Evolutionary conservation across 2,888 invertebrate genomes (phyloP).

Genomic region (Xanthorhoe spadicearia): DNA sequence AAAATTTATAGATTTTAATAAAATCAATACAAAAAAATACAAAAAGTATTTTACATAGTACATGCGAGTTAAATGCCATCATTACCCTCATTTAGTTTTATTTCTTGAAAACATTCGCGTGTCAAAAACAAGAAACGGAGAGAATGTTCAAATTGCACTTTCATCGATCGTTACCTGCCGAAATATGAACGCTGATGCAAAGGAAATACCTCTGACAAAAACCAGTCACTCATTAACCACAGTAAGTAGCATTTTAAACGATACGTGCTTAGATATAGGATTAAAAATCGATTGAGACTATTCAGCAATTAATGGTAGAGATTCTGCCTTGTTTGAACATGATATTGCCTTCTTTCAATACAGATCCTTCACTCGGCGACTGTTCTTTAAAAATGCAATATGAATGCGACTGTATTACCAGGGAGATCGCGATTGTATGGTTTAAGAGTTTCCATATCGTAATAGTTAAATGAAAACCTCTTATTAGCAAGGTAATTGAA

Average conservation of each 20-base stretch:
- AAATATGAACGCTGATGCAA: slow-evolving; percentile 37
- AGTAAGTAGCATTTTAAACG: background rate
- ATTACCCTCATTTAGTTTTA: background rate
- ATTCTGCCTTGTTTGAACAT: slow-evolving; percentile 7
- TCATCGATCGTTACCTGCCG: slow-evolving; percentile 28
- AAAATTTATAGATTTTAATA: no score
- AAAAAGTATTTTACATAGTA: no score
- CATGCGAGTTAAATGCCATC: no score
- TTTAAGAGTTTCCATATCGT: background rate
- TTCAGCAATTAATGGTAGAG: background rate
- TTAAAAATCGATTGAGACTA: slow-evolving; percentile 7
- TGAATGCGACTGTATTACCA: no score
- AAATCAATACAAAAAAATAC: no score
- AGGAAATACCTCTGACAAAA: slow-evolving; percentile 30
- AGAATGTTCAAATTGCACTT: slow-evolving; percentile 15
- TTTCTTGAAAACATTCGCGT: background rate
- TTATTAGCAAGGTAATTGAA: slow-evolving; percentile 21
- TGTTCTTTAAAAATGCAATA: no score
- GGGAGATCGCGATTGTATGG: no score
- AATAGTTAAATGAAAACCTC: slow-evolving; percentile 9
- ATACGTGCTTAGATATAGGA: background rate
- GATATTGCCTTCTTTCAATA: no score
- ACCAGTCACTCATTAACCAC: slow-evolving; percentile 12
- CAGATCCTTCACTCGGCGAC: no score
- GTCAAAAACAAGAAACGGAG: background rate